Conservation (phyloP, 1,140 invertebrate species). For the Drosophila insularis region DNA sequence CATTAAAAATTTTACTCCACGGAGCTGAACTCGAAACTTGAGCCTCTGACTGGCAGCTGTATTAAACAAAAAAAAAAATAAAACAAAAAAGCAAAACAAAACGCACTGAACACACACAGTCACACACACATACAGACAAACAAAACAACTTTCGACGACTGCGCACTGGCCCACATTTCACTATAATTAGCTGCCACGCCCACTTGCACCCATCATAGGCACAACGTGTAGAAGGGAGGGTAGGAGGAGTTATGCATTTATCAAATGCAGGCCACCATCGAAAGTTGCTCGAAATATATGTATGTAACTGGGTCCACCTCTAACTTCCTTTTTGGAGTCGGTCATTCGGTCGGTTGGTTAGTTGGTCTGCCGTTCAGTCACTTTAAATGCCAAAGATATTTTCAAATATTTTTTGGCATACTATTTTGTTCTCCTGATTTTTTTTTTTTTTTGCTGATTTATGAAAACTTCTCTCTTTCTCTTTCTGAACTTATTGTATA, state of each 20-base stretch:
- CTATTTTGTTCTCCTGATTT: conserved; percentile 3
- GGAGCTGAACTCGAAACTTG: conserved; percentile 77
- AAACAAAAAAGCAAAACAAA: conserved; percentile 21
- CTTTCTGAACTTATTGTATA: too few species aligned
- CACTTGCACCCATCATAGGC: background rate
- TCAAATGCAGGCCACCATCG: conserved; percentile 46
- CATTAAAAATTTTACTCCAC: conserved; percentile 78
- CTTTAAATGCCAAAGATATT: conserved; percentile 70
- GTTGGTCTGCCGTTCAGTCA: conserved; percentile 30
- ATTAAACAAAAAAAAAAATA: conserved; percentile 24
- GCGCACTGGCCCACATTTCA: conserved; percentile 68
- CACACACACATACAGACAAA: conserved; percentile 43
- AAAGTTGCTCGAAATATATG: conserved; percentile 37
- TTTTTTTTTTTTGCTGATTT: conserved; percentile 64
- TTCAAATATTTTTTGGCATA: conserved; percentile 67
- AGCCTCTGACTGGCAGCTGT: conserved; percentile 61
- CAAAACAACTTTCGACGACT: conserved; percentile 74
- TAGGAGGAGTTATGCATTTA: conserved; percentile 33
- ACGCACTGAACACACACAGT: conserved; percentile 33
- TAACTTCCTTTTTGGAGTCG: conserved; percentile 34
- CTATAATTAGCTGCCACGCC: conserved; percentile 69
- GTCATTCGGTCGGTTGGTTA: conserved; percentile 16
- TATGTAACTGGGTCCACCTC: conserved; percentile 7
- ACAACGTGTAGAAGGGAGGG: background rate
- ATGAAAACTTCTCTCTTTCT: conserved; percentile 56